phyloP scores from a whole-genome alignment of 2,113 vertebrate species.

The Pteruthius melanotis region DNA sequence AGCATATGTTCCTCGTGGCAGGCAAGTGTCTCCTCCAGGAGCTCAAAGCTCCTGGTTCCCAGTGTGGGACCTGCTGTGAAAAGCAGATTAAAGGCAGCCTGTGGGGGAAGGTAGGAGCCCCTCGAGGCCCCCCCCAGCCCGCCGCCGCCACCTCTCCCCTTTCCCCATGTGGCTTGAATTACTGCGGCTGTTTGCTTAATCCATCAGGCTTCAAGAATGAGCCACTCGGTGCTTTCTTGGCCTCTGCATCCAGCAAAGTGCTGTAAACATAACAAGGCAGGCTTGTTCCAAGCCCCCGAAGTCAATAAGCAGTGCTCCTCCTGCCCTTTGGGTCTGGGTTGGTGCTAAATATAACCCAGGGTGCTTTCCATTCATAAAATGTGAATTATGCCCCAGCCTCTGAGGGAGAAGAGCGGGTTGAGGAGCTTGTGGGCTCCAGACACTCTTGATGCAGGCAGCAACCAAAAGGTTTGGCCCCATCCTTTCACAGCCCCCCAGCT shows the following conservation, averaged over 20 bases:
- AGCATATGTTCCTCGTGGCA: background rate
- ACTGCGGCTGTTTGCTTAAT: slow-evolving; percentile 22
- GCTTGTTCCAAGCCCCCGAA: slow-evolving; percentile 36
- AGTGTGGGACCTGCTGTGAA: background rate
- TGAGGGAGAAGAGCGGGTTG: background rate
- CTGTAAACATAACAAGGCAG: slow-evolving; percentile 30
- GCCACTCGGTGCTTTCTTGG: background rate
- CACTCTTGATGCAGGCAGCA: background rate
- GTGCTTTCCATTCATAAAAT: slow-evolving; percentile 43
- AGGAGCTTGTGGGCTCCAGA: background rate
- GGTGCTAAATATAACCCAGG: slow-evolving; percentile 11
- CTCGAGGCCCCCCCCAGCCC: background rate
- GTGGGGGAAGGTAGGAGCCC: background rate
- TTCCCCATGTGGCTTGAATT: slow-evolving; percentile 43
- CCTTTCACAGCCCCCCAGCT: background rate
- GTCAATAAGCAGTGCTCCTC: background rate
- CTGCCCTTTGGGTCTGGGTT: background rate
- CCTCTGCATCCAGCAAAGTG: background rate
- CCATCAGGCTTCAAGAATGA: background rate
- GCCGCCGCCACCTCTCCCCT: background rate
- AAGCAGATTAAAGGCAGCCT: background rate
- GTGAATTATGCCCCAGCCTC: background rate
- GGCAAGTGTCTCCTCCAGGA: background rate
- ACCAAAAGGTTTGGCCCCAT: background rate
- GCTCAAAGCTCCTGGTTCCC: background rate